Conservation (phyloP, 2,888 invertebrate genomes). For the Acronicta aceris region DNA sequence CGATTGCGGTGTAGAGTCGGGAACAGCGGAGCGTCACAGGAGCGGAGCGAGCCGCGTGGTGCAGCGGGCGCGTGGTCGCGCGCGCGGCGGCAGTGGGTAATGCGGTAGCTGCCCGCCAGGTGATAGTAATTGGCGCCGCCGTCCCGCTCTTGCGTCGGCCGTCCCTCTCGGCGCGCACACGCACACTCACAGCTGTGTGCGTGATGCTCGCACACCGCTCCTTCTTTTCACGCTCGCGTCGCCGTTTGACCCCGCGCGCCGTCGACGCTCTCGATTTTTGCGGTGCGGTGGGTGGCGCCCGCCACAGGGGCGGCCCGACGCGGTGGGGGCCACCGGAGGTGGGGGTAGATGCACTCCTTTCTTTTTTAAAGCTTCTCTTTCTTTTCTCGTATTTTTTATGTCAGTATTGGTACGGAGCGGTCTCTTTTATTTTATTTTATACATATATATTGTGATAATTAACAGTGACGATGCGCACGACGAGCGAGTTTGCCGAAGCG, state of each 20-base stretch:
- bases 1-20: slow-evolving; percentile 78
- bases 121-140: slow-evolving; percentile 90
- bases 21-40: slow-evolving; percentile 72
- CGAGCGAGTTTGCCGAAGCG: slow-evolving; percentile 81
- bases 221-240: slow-evolving; percentile 89
- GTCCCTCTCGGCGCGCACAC: slow-evolving; percentile 88
- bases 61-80: slow-evolving; percentile 90
- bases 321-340: slow-evolving; percentile 82
- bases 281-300: slow-evolving; percentile 91
- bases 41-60: slow-evolving; percentile 82
- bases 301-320: slow-evolving; percentile 86
- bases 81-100: slow-evolving; percentile 90
- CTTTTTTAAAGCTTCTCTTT: slow-evolving; percentile 89
- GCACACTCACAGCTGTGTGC: slow-evolving; percentile 78
- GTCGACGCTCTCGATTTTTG: slow-evolving; percentile 91
- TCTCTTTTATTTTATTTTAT: slow-evolving; percentile 87
- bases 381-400: slow-evolving; percentile 89
- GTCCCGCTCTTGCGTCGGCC: slow-evolving; percentile 86
- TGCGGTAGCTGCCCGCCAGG: slow-evolving; percentile 91
- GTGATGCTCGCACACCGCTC: slow-evolving; percentile 83
- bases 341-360: slow-evolving; percentile 88
- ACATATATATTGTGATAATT: slow-evolving; percentile 88
- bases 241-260: slow-evolving; percentile 89
- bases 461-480: slow-evolving; percentile 87
- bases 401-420: slow-evolving; percentile 86